phyloP scores from a whole-genome alignment of 2,113 vertebrate genomes.

The Felis catus region F.catus_Fca126_mat1.0 CM031419.1:162141001-162141500 shows the following conservation, averaged over 20 bases:
- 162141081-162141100: fast-evolving
- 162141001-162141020: neutral
- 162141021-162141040: too few relatives aligned
- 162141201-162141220: neutral
- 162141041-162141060: neutral
- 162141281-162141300: neutral
- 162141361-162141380: neutral
- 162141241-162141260: neutral
- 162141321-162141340: neutral
- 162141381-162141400: neutral
- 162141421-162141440: neutral
- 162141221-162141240: neutral
- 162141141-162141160: neutral
- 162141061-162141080: too few relatives aligned
- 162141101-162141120: neutral
- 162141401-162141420: neutral
- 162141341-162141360: neutral
- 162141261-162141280: too few relatives aligned
- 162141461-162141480: neutral
- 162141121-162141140: neutral
- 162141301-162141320: neutral
- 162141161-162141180: neutral
- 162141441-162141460: neutral
- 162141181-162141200: neutral
- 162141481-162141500: neutral